Percentiles rank a stretch among this genome's conserved stretches.
These are phyloP conservation scores for Pherbina coryleti DNA, from an alignment of 2,888 invertebrate genomes.

Conservation along the genomic window DNA sequence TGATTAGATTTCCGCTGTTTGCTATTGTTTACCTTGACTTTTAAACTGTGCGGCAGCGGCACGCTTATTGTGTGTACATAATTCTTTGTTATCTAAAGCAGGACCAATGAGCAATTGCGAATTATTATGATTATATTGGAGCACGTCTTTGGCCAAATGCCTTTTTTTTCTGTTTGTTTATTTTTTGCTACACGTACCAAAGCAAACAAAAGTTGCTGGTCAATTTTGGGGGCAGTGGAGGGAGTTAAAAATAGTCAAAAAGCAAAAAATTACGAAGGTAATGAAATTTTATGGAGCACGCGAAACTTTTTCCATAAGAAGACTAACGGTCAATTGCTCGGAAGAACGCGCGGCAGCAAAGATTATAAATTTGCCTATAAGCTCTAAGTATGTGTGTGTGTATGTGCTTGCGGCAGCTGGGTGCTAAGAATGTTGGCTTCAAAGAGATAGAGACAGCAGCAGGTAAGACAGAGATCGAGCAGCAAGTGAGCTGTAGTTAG, in stretches of 20 bases:
- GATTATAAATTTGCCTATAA: slow-evolving; percentile 27
- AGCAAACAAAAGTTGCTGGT: not conserved
- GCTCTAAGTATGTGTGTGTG: not conserved
- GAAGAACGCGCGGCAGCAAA: slow-evolving; percentile 24
- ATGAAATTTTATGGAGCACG: slow-evolving; percentile 64
- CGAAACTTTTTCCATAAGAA: slow-evolving; percentile 45
- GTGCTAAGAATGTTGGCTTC: not conserved
- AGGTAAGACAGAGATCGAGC: not conserved
- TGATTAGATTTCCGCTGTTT: not conserved
- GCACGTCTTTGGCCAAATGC: slow-evolving; percentile 4
- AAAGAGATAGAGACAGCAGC: not conserved
- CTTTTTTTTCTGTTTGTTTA: no score
- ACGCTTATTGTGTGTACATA: not conserved
- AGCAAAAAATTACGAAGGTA: slow-evolving; percentile 60
- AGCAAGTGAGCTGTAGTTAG: not conserved
- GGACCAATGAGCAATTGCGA: slow-evolving; percentile 64
- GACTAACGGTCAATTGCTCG: slow-evolving; percentile 37
- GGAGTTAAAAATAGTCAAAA: not conserved
- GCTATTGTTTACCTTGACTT: slow-evolving; percentile 6
- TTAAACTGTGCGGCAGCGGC: not conserved
- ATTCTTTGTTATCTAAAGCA: slow-evolving; percentile 27
- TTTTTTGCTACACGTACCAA: not conserved
- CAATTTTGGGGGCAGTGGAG: not conserved
- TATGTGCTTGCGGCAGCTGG: not conserved
- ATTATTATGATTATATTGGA: slow-evolving; percentile 57